Conservation (phyloP, 1,140 invertebrate species). For the Rhagoletis zephyria region DNA sequence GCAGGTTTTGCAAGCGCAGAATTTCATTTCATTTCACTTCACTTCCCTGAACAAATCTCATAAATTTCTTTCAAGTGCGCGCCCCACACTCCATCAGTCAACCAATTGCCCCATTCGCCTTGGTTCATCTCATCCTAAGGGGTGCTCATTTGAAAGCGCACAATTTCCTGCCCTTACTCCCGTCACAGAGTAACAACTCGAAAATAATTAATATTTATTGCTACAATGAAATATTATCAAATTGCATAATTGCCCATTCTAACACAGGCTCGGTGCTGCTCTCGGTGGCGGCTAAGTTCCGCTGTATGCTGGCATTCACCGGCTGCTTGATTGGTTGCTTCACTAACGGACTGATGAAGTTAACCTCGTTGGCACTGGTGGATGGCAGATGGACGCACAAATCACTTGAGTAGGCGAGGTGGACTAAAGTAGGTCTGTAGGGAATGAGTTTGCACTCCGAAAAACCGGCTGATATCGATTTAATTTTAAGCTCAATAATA, state of each 20-base stretch:
- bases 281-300: background rate
- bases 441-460: background rate
- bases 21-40: constrained; percentile 44
- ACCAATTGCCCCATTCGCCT: background rate
- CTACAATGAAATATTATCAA: constrained; percentile 59
- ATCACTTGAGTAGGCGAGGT: background rate
- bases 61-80: constrained; percentile 42
- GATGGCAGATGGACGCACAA: background rate
- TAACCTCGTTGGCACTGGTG: background rate
- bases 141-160: constrained; percentile 36
- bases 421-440: background rate
- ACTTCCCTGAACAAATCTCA: constrained; percentile 14
- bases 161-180: constrained; percentile 29
- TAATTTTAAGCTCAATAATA: no score
- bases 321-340: constrained; percentile 43
- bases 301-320: constrained; percentile 25
- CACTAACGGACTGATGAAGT: background rate
- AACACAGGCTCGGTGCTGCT: background rate
- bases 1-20: constrained; percentile 26
- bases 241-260: constrained; percentile 58
- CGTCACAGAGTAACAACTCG: constrained; percentile 54
- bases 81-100: background rate
- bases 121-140: background rate
- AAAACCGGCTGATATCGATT: no score
- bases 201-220: constrained; percentile 60